A percentile compares a stretch with the other conserved stretches of the same genome.
phyloP scores from a whole-genome alignment of 2,113 vertebrate genomes.

The Ancistrus triradiatus region DNA sequence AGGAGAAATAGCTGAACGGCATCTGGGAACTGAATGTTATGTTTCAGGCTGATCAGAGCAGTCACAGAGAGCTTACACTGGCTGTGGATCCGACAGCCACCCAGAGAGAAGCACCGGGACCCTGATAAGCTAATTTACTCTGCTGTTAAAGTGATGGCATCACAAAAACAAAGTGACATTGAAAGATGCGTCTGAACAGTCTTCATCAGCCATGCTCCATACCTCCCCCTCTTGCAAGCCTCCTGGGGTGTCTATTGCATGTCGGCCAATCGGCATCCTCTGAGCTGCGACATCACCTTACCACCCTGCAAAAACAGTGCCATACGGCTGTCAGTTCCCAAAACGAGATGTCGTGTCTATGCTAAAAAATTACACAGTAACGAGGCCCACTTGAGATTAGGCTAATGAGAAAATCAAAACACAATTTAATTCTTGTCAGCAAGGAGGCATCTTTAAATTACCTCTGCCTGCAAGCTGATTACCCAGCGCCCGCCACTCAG shows the following conservation, averaged over 20 bases:
- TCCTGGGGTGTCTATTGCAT: constrained; percentile 24
- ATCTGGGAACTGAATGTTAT: constrained; percentile 4
- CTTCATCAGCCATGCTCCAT: constrained; percentile 38
- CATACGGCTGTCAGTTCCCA: constrained; percentile 71
- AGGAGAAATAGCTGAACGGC: neutral
- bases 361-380: constrained; percentile 71
- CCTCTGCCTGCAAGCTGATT: constrained; percentile 72
- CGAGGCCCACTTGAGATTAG: constrained; percentile 77
- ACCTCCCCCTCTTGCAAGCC: constrained; percentile 18
- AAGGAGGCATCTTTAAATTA: constrained; percentile 72
- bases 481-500: constrained; percentile 69
- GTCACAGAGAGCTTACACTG: constrained; percentile 17
- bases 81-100: constrained; percentile 39
- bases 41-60: constrained; percentile 22
- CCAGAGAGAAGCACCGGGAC: constrained; percentile 43
- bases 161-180: constrained; percentile 64
- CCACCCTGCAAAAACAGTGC: constrained; percentile 52
- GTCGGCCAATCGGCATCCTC: constrained; percentile 41
- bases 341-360: constrained; percentile 70
- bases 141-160: constrained; percentile 60
- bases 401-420: constrained; percentile 86
- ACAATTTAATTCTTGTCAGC: constrained; percentile 82
- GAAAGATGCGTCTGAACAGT: constrained; percentile 60
- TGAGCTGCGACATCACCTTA: constrained; percentile 8
- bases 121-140: constrained; percentile 59